Evolutionary conservation across 2,113 vertebrate species (phyloP).

Genomic region (Thomomys bottae): DNA sequence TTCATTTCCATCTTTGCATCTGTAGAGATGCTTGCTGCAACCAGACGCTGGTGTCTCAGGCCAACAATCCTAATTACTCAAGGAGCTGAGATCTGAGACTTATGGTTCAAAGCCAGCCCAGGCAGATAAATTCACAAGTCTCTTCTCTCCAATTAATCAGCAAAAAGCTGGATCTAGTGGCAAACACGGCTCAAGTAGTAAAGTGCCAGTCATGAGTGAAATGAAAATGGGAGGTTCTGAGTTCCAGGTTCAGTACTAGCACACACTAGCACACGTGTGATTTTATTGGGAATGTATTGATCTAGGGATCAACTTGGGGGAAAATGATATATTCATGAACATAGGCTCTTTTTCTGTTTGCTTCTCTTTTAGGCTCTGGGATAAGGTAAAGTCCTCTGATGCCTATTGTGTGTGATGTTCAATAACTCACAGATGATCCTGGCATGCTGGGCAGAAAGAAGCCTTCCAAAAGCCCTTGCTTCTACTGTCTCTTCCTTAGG

Average conservation of each 20-base stretch:
- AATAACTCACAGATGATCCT: not conserved
- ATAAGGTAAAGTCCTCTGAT: accelerated
- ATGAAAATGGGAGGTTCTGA: no score
- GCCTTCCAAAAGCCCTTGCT: not conserved
- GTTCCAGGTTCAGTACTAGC: no score
- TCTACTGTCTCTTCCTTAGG: accelerated
- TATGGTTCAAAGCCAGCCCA: no score
- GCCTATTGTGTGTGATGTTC: accelerated
- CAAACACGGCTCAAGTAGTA: no score
- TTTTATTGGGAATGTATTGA: not conserved
- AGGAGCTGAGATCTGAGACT: no score
- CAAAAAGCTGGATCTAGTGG: no score
- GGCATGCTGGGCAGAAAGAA: not conserved
- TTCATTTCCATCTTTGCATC: not conserved
- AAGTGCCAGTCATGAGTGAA: no score
- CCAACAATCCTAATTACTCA: no score
- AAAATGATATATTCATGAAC: not conserved
- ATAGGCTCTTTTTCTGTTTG: accelerated
- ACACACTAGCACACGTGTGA: not conserved
- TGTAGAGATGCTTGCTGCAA: not conserved
- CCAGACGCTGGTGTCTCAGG: no score
- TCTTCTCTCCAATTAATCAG: no score
- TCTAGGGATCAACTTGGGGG: not conserved
- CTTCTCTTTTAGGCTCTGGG: not conserved
- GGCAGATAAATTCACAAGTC: no score